Conservation (phyloP, 2,888 invertebrate genomes). For the Andrena bucephala region DNA sequence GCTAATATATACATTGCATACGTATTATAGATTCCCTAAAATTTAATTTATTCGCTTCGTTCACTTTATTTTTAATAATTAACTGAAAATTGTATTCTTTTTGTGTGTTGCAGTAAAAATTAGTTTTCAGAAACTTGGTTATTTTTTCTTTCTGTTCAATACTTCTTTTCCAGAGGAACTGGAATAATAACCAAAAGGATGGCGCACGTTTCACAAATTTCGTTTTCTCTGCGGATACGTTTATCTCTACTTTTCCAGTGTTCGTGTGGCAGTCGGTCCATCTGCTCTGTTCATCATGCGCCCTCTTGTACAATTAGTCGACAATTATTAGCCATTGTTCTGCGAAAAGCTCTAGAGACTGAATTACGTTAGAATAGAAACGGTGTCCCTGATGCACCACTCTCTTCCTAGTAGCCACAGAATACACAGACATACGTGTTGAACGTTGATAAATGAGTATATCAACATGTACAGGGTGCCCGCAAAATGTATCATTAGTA, state of each 20-base stretch:
- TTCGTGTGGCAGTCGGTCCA: constrained; percentile 23
- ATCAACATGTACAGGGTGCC: too few species aligned
- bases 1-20: too few species aligned
- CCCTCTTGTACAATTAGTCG: constrained; percentile 70
- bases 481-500: too few species aligned
- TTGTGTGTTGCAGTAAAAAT: too few species aligned
- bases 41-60: too few species aligned
- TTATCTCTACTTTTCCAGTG: constrained; percentile 36
- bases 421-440: constrained; percentile 28
- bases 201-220: constrained; percentile 79
- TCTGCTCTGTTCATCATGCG: constrained; percentile 39
- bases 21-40: too few species aligned
- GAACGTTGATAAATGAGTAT: not conserved
- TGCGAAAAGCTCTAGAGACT: constrained; percentile 77
- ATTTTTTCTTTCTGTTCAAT: constrained; percentile 57
- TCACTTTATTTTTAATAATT: too few species aligned
- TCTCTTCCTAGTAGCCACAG: constrained; percentile 30
- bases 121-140: constrained; percentile 5
- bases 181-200: constrained; percentile 81
- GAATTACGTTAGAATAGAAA: constrained; percentile 75
- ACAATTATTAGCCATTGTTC: constrained; percentile 83
- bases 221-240: constrained; percentile 70
- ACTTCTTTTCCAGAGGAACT: constrained; percentile 66
- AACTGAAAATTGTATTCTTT: too few species aligned
- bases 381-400: constrained; percentile 45